These are phyloP conservation scores for Anthoscopus minutus DNA, from an alignment of 2,113 vertebrate genomes.

Conservation along the genomic window DNA sequence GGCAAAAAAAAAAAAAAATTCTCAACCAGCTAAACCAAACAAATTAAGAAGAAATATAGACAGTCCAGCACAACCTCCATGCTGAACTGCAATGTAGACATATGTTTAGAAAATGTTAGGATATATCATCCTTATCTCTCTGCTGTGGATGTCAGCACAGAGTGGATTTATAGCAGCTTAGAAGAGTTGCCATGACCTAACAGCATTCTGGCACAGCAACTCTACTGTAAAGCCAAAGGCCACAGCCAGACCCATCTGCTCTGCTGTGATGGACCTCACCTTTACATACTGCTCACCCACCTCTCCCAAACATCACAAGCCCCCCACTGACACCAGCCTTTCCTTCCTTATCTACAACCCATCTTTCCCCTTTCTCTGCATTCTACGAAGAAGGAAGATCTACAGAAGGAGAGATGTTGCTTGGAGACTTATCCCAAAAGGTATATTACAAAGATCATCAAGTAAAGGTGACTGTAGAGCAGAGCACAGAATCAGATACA, in stretches of 20 bases:
- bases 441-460: not conserved
- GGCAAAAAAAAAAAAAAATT: constrained; percentile 26
- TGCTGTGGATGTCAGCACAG: not conserved
- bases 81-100: not conserved
- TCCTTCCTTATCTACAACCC: not conserved
- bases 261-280: not conserved
- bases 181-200: not conserved
- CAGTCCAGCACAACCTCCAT: not conserved
- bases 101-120: constrained; percentile 9
- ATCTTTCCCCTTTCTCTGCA: not conserved
- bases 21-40: constrained; percentile 52
- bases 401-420: not conserved
- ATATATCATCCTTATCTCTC: not conserved
- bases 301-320: not conserved
- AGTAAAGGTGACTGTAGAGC: not conserved
- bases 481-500: not conserved
- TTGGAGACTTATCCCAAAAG: not conserved
- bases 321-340: not conserved
- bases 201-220: not conserved
- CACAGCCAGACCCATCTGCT: not conserved
- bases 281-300: not conserved
- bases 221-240: not conserved
- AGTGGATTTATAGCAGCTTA: not conserved
- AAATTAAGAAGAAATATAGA: constrained; percentile 35
- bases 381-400: not conserved